Base-by-base conservation (phyloP, 2,888 invertebrate genomes). In the Lepeophtheirus nordmannii region DNA sequence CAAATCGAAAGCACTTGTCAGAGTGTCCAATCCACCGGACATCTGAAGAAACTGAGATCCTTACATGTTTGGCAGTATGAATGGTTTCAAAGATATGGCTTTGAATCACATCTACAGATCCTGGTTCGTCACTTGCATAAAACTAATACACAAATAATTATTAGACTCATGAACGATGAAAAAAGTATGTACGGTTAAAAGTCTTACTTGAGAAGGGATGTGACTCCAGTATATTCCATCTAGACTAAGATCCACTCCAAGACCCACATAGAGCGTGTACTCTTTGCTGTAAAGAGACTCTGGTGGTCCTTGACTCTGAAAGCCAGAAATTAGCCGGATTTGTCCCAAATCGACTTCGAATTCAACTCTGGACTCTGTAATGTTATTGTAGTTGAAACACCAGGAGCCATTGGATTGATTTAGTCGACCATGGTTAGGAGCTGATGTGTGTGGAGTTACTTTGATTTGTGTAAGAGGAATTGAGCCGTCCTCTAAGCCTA, bases 221-320 rank as follows among this genome's bases (percentile, higher is more conserved):
- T 39, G 20, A 10, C 10, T 20, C 64, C 64, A 64, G n/a, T 46
- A 20, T 14, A n/a, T 14, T 10, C 57, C 57, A 30, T 64, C 64
- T 9, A 56, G 14, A 22, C 64, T 64, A 30, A 56, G 56, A n/a
- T 20, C 57, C 1, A 56, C 23, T 10, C 20, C 22, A 22, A 64
- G 53, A 10, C 64, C 57, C 1, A 64, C 57, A 37, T 64, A 64
- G 8, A 53, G 53, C 10, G 56, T 38, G 17, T 64, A 64, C 53
- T 64, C 64, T 30, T n/a, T 37, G n/a, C 22, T 20, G 20, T 56
- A 30, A 38, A 20, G 20, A 20, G 57, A 22, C 12, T 53, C 17
- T 17, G 64, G 64, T 64, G 64, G 64, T 10, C 64, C 64, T 30
- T 64, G 64, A 56, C 64, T 64, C 40, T 64, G 64, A 56, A 64